Evolutionary conservation across 2,888 invertebrate genomes (phyloP), one percentile per base, ranked within the genome.

Genomic region (Alsophila aescularia): DNA sequence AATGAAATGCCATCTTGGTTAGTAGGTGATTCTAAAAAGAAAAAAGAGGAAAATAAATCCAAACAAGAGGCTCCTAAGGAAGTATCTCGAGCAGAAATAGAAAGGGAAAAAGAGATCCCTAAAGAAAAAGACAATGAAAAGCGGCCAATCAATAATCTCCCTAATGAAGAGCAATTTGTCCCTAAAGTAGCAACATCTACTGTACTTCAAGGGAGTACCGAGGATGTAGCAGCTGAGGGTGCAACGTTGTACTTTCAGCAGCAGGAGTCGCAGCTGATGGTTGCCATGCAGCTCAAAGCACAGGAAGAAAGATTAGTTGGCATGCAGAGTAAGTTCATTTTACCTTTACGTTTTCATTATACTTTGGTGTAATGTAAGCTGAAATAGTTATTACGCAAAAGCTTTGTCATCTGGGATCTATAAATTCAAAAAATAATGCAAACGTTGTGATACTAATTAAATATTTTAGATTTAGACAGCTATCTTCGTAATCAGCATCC

Each of bases 281-380:
- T 94, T 36, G 93, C 94, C 7, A 74, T 94, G 60, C 94, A 94
- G 63, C 75, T 94, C 48, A 93, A 93, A 71, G 94, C 93, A 34
- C 94, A 94, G 65, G 94, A 94, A 69, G 93, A 94, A 65, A 93
- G 89, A 71, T 79, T 94, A 29, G 87, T 89, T 5, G 90, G 92
- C 16, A 90, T 94, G 77, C 93, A 93, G 68, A 66, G 90, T 83
- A 85, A 92, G 81, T 64, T 36, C 1, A 18, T 5, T 36, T 10
- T 1, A 42, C 35, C 24, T 44, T 27, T 45, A 14, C 32, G 16
- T 35, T 34, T 29, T 34, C 24, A 27, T 27, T n/a, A n/a, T n/a
- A n/a, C n/a, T n/a, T n/a, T n/a, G n/a, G n/a, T n/a, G n/a, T n/a
- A n/a, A n/a, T n/a, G n/a, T n/a, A n/a, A n/a, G n/a, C n/a, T n/a